These are phyloP conservation scores for Pseudeuparius sepicola DNA, from an alignment of 2,888 invertebrate species.

Conservation along the genomic window DNA sequence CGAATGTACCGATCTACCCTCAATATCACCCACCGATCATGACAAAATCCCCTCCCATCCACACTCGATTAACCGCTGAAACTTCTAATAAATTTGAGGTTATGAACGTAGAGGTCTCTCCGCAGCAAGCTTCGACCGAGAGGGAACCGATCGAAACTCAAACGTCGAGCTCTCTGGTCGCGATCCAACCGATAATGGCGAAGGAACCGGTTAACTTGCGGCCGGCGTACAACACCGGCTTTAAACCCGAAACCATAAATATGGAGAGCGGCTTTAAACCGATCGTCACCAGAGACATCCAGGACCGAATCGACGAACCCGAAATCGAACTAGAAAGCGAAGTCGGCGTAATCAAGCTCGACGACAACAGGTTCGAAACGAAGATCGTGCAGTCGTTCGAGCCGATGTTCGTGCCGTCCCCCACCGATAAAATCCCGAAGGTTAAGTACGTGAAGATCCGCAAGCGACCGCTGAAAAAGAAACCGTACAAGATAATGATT, in stretches of 20 bases:
- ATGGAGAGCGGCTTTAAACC: constrained; percentile 80
- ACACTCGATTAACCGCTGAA: no score
- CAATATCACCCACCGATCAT: no score
- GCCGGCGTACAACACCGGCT: constrained; percentile 64
- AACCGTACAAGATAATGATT: constrained; percentile 12
- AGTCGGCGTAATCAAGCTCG: constrained; percentile 36
- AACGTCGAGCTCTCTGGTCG: constrained; percentile 21
- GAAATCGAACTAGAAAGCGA: constrained; percentile 39
- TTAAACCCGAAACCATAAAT: constrained; percentile 69
- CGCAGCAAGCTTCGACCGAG: constrained; percentile 34
- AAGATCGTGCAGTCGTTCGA: constrained; percentile 39
- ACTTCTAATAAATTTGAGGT: no score
- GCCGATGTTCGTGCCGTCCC: constrained; percentile 75
- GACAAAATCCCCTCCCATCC: no score
- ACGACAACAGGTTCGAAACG: constrained; percentile 42
- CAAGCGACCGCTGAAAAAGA: constrained; percentile 34
- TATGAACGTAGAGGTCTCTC: constrained; percentile 33
- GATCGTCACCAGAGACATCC: constrained; percentile 49
- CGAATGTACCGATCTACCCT: no score
- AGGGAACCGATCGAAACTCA: constrained; percentile 28
- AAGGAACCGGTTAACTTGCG: constrained; percentile 19
- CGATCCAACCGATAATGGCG: constrained; percentile 5
- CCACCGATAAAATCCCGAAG: constrained; percentile 48
- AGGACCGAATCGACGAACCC: constrained; percentile 42
- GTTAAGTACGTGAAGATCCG: constrained; percentile 33